Conservation (phyloP, 37 sponge, comb jelly and placozoan genomes). For the Crambe crambe region DNA sequence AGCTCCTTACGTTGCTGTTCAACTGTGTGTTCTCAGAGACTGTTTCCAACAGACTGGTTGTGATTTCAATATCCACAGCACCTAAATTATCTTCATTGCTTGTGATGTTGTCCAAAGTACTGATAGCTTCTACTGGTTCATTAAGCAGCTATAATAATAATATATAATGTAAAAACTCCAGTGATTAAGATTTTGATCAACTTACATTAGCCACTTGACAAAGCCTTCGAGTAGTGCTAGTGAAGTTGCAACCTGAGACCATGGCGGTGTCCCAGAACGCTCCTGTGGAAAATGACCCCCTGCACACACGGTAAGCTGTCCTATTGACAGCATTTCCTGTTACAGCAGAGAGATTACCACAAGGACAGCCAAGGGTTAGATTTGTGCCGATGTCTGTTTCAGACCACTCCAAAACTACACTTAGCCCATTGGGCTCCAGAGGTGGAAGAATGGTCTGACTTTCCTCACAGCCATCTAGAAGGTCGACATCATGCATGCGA, state of each 20-base stretch:
- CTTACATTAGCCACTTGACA: constrained; percentile 49
- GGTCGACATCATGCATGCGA: too few species aligned
- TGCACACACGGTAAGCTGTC: neutral
- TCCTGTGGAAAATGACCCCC: constrained; percentile 1
- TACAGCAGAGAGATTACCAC: constrained; percentile 10
- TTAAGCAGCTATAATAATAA: neutral
- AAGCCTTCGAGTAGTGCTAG: neutral
- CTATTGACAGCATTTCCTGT: neutral
- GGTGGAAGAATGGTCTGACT: constrained; percentile 5
- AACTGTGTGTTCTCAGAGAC: neutral
- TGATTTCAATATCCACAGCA: neutral
- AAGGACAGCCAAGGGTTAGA: constrained; percentile 34
- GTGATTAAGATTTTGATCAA: too few species aligned
- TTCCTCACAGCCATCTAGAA: constrained; percentile 33
- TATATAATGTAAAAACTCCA: too few species aligned
- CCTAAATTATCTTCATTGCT: neutral
- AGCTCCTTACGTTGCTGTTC: too few species aligned
- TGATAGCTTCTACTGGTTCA: neutral
- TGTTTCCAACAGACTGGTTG: constrained; percentile 3
- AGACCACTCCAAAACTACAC: constrained; percentile 30
- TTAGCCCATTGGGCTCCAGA: constrained; percentile 1
- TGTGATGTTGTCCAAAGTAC: neutral
- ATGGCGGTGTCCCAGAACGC: constrained; percentile 35
- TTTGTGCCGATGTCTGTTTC: constrained; percentile 39
- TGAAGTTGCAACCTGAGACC: constrained; percentile 35